Percentiles rank a stretch among this genome's conserved stretches.
These are phyloP conservation scores for Apogon talboti DNA, from an alignment of 2,797 vertebrate species.

Conservation along the genomic window DNA sequence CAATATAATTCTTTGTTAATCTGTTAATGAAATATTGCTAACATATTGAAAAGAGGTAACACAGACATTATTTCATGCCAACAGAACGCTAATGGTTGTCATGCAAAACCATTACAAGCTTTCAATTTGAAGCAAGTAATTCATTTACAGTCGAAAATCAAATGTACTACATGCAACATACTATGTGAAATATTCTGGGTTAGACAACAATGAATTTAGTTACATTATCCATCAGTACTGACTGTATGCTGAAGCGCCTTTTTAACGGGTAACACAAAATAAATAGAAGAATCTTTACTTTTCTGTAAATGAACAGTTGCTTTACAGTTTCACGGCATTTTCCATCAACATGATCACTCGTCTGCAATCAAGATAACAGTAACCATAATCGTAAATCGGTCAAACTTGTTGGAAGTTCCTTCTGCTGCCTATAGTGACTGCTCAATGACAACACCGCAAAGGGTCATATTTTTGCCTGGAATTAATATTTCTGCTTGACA, in stretches of 20 bases:
- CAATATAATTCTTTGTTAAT: constrained; percentile 89
- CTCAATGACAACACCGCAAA: constrained; percentile 26
- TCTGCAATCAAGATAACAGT: constrained; percentile 34
- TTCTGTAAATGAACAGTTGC: constrained; percentile 67
- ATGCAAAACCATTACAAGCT: constrained; percentile 87
- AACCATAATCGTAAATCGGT: constrained; percentile 1
- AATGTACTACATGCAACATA: constrained; percentile 88
- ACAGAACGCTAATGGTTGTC: constrained; percentile 85
- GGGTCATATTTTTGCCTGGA: constrained; percentile 23
- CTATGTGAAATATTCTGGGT: constrained; percentile 79
- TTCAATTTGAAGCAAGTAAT: constrained; percentile 83
- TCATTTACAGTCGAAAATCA: constrained; percentile 86
- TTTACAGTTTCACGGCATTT: constrained; percentile 67
- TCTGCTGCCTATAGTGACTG: constrained; percentile 2
- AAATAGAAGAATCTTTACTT: constrained; percentile 83
- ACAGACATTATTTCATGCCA: constrained; percentile 86
- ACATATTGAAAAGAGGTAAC: constrained; percentile 86
- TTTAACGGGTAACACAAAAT: constrained; percentile 82
- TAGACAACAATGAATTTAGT: constrained; percentile 81
- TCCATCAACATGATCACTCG: constrained; percentile 27
- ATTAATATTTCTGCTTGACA: constrained; percentile 40
- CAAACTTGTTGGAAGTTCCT: background rate
- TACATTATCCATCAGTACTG: constrained; percentile 79
- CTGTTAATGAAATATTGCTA: constrained; percentile 87
- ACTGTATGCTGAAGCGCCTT: constrained; percentile 76